Percentiles rank a stretch among this genome's conserved stretches.
These are phyloP conservation scores for Limulus polyphemus DNA, from an alignment of 2,888 invertebrate genomes.

Conservation along the genomic window DNA sequence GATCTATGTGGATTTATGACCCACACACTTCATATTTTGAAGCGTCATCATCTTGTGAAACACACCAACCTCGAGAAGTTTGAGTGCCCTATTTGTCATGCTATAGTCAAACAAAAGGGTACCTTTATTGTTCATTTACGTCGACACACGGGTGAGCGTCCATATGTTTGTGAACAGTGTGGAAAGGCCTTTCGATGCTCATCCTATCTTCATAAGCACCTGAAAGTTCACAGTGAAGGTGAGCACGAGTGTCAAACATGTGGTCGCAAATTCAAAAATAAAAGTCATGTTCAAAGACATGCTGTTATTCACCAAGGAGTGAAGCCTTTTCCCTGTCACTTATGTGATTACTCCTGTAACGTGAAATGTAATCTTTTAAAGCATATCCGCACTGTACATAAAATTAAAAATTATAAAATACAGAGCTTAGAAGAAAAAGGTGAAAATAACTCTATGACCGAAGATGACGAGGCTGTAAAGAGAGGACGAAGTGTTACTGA, in stretches of 20 bases:
- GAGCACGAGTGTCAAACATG: not conserved
- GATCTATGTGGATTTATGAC: not conserved
- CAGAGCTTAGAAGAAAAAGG: no score
- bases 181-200: not conserved
- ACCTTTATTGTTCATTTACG: not conserved
- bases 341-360: not conserved
- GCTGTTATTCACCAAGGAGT: not conserved
- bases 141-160: not conserved
- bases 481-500: no score
- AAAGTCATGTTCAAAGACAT: not conserved
- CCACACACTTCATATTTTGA: not conserved
- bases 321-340: conserved; percentile 1
- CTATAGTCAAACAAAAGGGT: not conserved
- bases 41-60: not conserved
- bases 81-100: conserved; percentile 1
- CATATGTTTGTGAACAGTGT: not conserved
- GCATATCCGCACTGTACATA: not conserved
- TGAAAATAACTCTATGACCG: no score
- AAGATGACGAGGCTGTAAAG: no score
- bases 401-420: not conserved
- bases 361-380: not conserved
- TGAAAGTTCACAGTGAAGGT: not conserved
- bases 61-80: not conserved
- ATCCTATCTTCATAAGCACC: not conserved
- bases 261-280: not conserved